Percentiles rank a stretch among this genome's conserved stretches.
Evolutionary conservation across 1,140 invertebrate genomes (phyloP).

Genomic region (Drosophila sp.): DNA sequence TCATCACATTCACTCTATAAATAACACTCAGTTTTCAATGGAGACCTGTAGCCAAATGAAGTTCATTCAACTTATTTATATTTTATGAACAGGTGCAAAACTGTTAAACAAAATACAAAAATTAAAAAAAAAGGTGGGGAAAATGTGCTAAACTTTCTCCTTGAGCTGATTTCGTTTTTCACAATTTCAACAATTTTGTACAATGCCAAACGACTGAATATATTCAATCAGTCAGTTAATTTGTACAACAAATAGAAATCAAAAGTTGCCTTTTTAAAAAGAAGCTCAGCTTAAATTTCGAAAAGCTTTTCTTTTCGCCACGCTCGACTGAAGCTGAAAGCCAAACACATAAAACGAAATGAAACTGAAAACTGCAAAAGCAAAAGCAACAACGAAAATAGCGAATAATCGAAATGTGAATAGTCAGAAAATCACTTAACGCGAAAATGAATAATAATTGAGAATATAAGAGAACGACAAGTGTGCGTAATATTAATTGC

Average conservation of each 20-base stretch:
- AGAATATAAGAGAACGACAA: slow-evolving; percentile 9
- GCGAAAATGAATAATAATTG: slow-evolving; percentile 47
- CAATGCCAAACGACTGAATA: slow-evolving; percentile 17
- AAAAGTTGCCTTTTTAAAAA: slow-evolving; percentile 36
- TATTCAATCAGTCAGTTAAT: slow-evolving; percentile 15
- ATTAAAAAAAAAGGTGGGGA: background rate
- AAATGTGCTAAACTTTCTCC: slow-evolving; percentile 50
- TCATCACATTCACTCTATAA: slow-evolving; percentile 6
- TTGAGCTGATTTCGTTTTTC: slow-evolving; percentile 41
- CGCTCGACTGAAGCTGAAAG: slow-evolving; percentile 46
- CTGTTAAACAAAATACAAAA: slow-evolving; percentile 18
- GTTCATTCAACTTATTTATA: slow-evolving; percentile 39
- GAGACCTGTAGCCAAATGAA: slow-evolving; percentile 10
- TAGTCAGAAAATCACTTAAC: slow-evolving; percentile 39
- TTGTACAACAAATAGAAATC: slow-evolving; percentile 43
- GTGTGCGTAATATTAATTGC: slow-evolving; percentile 41
- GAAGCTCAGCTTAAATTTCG: slow-evolving; percentile 12
- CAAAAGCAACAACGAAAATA: slow-evolving; percentile 3
- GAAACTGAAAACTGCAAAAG: slow-evolving; percentile 33
- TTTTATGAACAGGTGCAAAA: slow-evolving; percentile 36
- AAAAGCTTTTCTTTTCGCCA: slow-evolving; percentile 49
- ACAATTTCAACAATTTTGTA: slow-evolving; percentile 20
- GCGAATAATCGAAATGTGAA: slow-evolving; percentile 28
- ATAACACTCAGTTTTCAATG: slow-evolving; percentile 12
- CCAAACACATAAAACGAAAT: slow-evolving; percentile 18